Evolutionary conservation across 2,888 invertebrate species (phyloP), one percentile per base, ranked within the genome.

Genomic region (Cepaea hortensis): DNA sequence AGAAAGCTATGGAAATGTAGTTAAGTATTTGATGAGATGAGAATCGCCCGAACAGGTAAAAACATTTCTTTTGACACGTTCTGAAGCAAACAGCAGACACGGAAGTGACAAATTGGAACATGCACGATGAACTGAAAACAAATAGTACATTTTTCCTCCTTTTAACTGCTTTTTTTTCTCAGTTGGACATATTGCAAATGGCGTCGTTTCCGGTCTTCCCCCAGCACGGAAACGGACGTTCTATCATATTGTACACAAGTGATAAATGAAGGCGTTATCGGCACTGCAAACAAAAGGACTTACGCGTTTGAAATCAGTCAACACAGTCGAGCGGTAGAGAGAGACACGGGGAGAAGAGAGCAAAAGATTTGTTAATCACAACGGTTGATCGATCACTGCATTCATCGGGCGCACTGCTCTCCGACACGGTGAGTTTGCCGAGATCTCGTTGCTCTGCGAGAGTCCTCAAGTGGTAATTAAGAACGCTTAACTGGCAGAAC

Each of bases 381-480:
- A 62, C 62, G 46, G n/a, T 20, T 62, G 82, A 86, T 86, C 86
- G 83, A 86, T 86, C n/a, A 9, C 20, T 62, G 46, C 80, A 79
- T 80, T 80, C 76, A 76, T 65, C 76, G 46, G n/a, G 35, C 70
- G 50, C 79, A 70, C 79, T 84, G 70, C 85, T 85, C 79, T 79
- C 70, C 18, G 85, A 55, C 72, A 46, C 15, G 18, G 35, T 50
- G 75, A 86, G 86, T 77, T 86, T 76, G 79, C 77, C 23, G 11
- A 77, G 83, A 81, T 82, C 82, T 86, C 48, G 13, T 77, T 83
- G 70, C 68, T 70, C 55, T 3, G 70, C 20, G 70, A 61, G 70
- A 82, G n/a, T 68, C 68, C 55, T 83, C 68, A 72, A 86, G 86
- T 77, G 83, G 77, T 86, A 86, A 86, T 86, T 86, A 83, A 82